phyloP scores from a whole-genome alignment of 1,140 invertebrate species.

The Nylanderia fulva region DNA sequence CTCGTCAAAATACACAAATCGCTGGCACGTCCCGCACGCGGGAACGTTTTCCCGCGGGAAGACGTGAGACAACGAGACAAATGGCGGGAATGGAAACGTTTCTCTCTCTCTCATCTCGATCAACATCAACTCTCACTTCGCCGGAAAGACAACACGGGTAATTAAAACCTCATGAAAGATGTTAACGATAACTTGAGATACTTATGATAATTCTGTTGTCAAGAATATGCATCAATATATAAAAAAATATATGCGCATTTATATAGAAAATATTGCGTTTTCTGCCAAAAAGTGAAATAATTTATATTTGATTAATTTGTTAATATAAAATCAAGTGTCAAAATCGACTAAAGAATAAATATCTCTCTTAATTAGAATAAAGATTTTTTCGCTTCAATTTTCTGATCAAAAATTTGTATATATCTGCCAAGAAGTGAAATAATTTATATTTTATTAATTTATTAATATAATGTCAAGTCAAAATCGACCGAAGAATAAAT shows the following conservation, averaged over 20 bases:
- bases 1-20: conserved; percentile 84
- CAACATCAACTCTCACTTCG: conserved; percentile 63
- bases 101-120: conserved; percentile 69
- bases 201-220: not conserved
- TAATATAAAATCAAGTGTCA: not conserved
- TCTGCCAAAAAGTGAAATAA: too few species aligned
- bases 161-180: conserved; percentile 57
- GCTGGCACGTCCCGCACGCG: conserved; percentile 68
- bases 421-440: too few species aligned
- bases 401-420: conserved; percentile 23
- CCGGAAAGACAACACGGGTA: conserved; percentile 65
- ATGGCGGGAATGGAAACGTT: conserved; percentile 62
- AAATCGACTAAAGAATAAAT: not conserved
- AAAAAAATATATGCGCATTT: not conserved
- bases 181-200: too few species aligned
- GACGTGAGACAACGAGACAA: conserved; percentile 53
- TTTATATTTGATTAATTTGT: not conserved
- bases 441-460: not conserved
- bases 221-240: not conserved
- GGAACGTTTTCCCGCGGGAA: conserved; percentile 60
- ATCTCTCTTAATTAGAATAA: too few species aligned
- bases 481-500: not conserved
- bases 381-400: too few species aligned
- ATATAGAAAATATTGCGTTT: not conserved
- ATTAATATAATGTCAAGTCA: not conserved